Base-by-base conservation (phyloP, 2,888 invertebrate species). In the Synergus laeviventris region DNA sequence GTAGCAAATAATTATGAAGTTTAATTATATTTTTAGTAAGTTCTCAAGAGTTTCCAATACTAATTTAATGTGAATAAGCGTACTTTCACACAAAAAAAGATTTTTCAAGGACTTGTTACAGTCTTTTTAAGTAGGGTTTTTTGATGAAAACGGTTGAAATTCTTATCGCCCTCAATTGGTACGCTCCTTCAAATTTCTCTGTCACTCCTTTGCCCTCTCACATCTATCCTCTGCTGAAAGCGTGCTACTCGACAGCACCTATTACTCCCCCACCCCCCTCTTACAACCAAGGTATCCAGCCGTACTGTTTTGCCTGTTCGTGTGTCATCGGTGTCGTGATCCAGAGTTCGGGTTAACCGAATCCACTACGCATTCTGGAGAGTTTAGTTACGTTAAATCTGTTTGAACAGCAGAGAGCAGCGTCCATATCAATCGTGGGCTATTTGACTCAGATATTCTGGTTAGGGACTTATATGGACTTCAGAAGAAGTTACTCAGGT, bases 171-270 rank as follows among this genome's bases (percentile, higher is more conserved):
- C 12, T 21, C 12, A 4, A 12, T 56, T 56, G 56, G 21, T 56
- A 56, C 56, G 56, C 56, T 56, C 56, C 56, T 56, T 56, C 21
- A 21, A 21, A 56, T 21, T 56, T 56, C 56, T 56, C 21, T 56
- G 56, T 21, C 56, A 56, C 56, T 56, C 56, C 12, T 56, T 21
- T 56, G 56, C 73, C 60, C 76, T 45, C 73, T 75, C 75, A 77
- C 56, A 59, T 60, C 74, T 74, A 61, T n/a, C 75, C 73, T 60
- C 77, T 21, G 18, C 12, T 56, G 56, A 56, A 56, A 56, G 56
- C 56, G 56, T 56, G 56, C 56, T 21, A n/a, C 56, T 56, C 56
- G 21, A 21, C 21, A 56, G 21, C 73, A 73, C 70, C 73, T 12
- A 21, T 49, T 36, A 56, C 79, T 73, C 12, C 70, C 60, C 62